Percentiles rank a stretch among this genome's conserved stretches.
phyloP scores from a whole-genome alignment of 35 echinoderm and acorn worm genomes.

The Amphiura filiformis region DNA sequence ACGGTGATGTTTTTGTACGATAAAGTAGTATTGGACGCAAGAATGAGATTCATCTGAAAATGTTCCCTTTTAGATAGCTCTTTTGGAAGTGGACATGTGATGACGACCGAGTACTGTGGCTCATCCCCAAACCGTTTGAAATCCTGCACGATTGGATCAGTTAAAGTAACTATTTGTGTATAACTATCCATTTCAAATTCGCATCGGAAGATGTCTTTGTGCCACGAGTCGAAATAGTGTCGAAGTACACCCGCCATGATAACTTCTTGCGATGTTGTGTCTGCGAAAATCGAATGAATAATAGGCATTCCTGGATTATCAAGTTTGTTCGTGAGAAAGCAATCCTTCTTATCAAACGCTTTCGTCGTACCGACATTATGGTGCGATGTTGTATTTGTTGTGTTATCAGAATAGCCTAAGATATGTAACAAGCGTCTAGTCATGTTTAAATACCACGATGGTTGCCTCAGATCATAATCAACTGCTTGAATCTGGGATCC shows the following conservation, averaged over 20 bases:
- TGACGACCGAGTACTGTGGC: constrained; percentile 52
- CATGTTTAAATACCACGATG: too few species aligned
- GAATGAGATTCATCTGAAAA: constrained; percentile 58
- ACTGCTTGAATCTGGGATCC: too few species aligned
- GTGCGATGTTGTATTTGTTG: neutral
- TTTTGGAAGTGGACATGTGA: constrained; percentile 61
- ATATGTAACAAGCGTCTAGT: too few species aligned
- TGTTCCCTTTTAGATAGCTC: neutral
- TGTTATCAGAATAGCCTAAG: too few species aligned
- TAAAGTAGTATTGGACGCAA: constrained; percentile 4
- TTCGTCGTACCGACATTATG: too few species aligned
- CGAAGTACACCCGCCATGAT: constrained; percentile 53
- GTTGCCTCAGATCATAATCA: too few species aligned
- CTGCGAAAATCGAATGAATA: constrained; percentile 60
- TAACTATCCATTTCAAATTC: constrained; percentile 39
- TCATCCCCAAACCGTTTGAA: constrained; percentile 35
- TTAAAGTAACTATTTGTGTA: constrained; percentile 11
- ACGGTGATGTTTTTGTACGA: constrained; percentile 31
- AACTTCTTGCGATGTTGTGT: constrained; percentile 3
- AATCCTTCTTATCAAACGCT: neutral
- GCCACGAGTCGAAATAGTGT: constrained; percentile 29
- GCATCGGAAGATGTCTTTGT: constrained; percentile 39
- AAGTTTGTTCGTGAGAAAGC: constrained; percentile 39
- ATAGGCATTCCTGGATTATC: constrained; percentile 39
- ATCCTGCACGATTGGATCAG: constrained; percentile 63